These are phyloP conservation scores for Artemisiospiza belli DNA, from an alignment of 2,113 vertebrate species.

Conservation along the genomic window DNA sequence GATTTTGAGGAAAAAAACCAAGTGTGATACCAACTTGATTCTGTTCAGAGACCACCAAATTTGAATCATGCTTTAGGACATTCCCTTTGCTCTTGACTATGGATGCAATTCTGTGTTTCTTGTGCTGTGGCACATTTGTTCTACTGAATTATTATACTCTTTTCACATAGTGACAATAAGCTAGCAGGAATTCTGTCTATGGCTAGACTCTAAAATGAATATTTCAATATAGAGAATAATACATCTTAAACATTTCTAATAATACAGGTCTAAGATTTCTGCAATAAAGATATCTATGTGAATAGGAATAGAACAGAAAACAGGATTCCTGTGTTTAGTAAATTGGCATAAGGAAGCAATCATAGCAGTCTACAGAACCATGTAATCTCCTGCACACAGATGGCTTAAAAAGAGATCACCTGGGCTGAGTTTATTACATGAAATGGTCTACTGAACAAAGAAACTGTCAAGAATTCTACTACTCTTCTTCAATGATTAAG, in stretches of 20 bases:
- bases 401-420: neutral
- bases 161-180: neutral
- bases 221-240: neutral
- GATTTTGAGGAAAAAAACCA: neutral
- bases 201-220: neutral
- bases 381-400: neutral
- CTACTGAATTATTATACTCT: neutral
- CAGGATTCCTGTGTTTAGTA: neutral
- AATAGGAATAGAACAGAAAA: neutral
- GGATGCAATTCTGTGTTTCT: neutral
- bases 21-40: neutral
- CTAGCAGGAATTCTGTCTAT: neutral
- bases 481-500: neutral
- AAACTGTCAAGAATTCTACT: neutral
- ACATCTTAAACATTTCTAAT: neutral
- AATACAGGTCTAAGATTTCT: neutral
- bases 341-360: accelerated
- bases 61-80: neutral
- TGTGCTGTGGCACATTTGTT: neutral
- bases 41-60: neutral
- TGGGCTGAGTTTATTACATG: neutral
- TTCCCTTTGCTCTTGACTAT: neutral
- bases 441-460: neutral
- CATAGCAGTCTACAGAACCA: neutral
- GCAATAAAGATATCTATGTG: neutral